These are phyloP conservation scores for Tetrao urogallus DNA, from an alignment of 2,113 vertebrate genomes.

Conservation along the genomic window DNA sequence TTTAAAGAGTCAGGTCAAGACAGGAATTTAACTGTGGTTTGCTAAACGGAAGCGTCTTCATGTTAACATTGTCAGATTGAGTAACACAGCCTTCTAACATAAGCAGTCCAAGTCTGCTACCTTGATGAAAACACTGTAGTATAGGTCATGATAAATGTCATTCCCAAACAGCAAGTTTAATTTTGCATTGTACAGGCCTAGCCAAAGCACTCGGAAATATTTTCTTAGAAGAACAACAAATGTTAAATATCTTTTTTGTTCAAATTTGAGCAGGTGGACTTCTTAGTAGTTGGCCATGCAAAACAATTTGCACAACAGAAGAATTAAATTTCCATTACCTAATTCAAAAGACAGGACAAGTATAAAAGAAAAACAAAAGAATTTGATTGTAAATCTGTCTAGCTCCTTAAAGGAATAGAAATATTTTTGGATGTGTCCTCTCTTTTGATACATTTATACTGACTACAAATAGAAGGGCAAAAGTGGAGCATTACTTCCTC, in stretches of 20 bases:
- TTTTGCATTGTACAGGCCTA: not conserved
- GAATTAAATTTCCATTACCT: constrained; percentile 72
- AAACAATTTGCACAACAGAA: constrained; percentile 45
- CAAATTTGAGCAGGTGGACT: constrained; percentile 31
- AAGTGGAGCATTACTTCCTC: constrained; percentile 7
- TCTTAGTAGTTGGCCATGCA: not conserved
- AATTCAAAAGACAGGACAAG: constrained; percentile 64
- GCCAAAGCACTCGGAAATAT: not conserved
- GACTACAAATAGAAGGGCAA: constrained; percentile 15
- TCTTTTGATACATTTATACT: constrained; percentile 50
- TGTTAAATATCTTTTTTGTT: not conserved
- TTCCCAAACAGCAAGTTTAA: not conserved
- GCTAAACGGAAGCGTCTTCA: not conserved
- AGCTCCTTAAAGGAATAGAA: constrained; percentile 57
- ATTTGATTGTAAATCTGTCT: constrained; percentile 40
- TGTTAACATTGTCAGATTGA: constrained; percentile 17
- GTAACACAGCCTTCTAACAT: not conserved
- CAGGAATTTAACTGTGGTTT: constrained; percentile 4
- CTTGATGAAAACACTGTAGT: not conserved
- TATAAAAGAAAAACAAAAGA: constrained; percentile 44
- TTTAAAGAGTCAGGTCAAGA: not conserved
- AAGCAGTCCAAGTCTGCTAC: constrained; percentile 6
- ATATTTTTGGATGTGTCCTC: constrained; percentile 47
- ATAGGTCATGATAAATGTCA: not conserved
- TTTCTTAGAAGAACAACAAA: not conserved